phyloP scores from a whole-genome alignment of 2,797 vertebrate species.

The Otolemur crassicaudatus region DNA sequence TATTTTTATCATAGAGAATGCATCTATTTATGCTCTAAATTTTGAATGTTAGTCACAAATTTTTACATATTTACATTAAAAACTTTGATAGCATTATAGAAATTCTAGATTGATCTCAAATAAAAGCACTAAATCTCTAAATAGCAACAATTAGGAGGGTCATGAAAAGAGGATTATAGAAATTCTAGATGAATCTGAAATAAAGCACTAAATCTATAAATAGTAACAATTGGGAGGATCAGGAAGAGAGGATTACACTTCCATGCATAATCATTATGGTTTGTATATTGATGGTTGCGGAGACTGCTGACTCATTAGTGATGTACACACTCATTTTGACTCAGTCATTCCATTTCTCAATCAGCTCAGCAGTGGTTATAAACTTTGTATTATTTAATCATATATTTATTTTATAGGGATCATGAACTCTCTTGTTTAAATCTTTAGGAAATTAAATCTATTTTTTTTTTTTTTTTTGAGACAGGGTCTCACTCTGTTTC shows the following conservation, averaged over 20 bases:
- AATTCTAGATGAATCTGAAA: too few species aligned
- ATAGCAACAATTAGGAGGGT: background rate
- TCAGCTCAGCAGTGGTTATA: background rate
- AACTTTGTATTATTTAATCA: background rate
- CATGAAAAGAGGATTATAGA: background rate
- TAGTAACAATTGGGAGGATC: background rate
- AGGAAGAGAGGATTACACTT: background rate
- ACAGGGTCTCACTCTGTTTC: background rate
- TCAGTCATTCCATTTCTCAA: background rate
- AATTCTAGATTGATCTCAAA: background rate
- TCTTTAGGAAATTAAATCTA: background rate
- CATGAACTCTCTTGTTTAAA: background rate
- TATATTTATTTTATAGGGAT: background rate
- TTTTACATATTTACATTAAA: background rate
- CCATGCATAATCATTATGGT: background rate
- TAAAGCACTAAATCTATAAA: background rate
- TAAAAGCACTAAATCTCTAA: conserved; percentile 9
- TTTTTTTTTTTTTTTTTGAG: background rate
- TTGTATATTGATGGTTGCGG: background rate
- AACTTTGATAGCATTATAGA: background rate
- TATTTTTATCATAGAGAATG: background rate
- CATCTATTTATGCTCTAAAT: background rate
- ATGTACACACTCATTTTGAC: background rate
- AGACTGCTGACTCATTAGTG: conserved; percentile 29
- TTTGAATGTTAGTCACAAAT: background rate